A percentile compares a stretch with the other conserved stretches of the same genome.
phyloP scores from a whole-genome alignment of 1,140 invertebrate species.

The Lordiphosa mommai region DNA sequence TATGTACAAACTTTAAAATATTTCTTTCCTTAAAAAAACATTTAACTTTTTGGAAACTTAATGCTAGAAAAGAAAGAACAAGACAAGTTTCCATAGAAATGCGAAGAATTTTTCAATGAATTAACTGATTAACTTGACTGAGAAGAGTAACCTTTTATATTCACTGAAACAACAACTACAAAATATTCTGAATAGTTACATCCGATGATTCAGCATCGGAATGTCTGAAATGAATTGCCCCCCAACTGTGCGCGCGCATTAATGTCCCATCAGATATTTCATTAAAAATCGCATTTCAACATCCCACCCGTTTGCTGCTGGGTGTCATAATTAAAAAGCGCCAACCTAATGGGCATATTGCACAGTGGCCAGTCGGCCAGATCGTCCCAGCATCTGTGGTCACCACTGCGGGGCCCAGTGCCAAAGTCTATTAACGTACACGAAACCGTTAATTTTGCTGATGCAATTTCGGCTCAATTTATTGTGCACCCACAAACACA shows the following conservation, averaged over 20 bases:
- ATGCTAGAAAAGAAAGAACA: too few species aligned
- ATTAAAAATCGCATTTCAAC: constrained; percentile 41
- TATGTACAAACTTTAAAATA: too few species aligned
- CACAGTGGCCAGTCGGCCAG: background rate
- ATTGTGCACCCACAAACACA: constrained; percentile 69
- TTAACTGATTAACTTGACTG: too few species aligned
- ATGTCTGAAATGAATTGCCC: background rate
- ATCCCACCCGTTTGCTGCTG: constrained; percentile 18
- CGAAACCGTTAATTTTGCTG: constrained; percentile 75
- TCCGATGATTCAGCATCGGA: constrained; percentile 1
- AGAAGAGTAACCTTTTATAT: too few species aligned
- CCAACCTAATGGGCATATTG: constrained; percentile 37
- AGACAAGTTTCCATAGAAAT: too few species aligned
- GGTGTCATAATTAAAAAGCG: constrained; percentile 44
- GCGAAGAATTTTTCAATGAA: too few species aligned
- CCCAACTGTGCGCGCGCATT: background rate
- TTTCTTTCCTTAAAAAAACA: too few species aligned
- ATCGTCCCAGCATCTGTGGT: constrained; percentile 1
- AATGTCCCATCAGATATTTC: constrained; percentile 20
- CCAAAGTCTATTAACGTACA: constrained; percentile 75
- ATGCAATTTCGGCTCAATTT: constrained; percentile 76
- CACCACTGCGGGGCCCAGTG: constrained; percentile 21
- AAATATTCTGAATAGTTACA: too few species aligned
- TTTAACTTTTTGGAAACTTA: too few species aligned
- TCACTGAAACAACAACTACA: too few species aligned